Percentiles rank a stretch among this genome's conserved stretches.
phyloP scores from a whole-genome alignment of 64 coral and sea anemone species.

The Pachyseris speciosa region DNA sequence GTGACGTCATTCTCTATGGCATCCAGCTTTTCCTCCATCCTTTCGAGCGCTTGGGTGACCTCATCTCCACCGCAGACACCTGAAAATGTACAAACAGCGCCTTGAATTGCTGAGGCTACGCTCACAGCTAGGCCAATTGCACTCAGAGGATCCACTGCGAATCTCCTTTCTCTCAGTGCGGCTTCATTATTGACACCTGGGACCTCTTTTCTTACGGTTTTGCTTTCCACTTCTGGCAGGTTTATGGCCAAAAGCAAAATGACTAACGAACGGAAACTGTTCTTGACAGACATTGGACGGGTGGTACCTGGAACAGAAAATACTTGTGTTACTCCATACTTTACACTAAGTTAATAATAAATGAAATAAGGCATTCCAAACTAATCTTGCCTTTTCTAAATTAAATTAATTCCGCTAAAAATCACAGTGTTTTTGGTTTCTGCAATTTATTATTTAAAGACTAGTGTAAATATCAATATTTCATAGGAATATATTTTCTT shows the following conservation, averaged over 20 bases:
- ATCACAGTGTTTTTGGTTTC: no score
- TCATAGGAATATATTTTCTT: no score
- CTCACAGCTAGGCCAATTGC: slow-evolving; percentile 21
- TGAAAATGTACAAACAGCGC: slow-evolving; percentile 50
- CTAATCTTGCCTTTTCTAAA: no score
- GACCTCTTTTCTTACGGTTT: background rate
- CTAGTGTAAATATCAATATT: no score
- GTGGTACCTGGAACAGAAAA: background rate
- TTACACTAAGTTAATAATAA: no score
- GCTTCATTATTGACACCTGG: background rate
- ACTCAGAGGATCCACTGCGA: slow-evolving; percentile 10
- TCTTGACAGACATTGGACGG: background rate
- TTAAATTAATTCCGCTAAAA: no score
- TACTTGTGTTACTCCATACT: no score
- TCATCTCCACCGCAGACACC: slow-evolving; percentile 28
- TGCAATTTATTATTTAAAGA: no score
- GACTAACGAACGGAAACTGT: background rate
- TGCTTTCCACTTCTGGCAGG: background rate
- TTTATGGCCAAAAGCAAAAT: slow-evolving; percentile 4
- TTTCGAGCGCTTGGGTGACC: slow-evolving; percentile 16
- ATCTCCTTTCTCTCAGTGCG: slow-evolving; percentile 27
- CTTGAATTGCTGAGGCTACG: slow-evolving; percentile 35
- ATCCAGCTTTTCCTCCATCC: slow-evolving; percentile 19
- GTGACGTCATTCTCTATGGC: slow-evolving; percentile 21
- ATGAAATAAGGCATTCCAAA: no score